These are phyloP conservation scores for Agrilus biguttatus DNA, from an alignment of 2,888 invertebrate species.

Conservation along the genomic window DNA sequence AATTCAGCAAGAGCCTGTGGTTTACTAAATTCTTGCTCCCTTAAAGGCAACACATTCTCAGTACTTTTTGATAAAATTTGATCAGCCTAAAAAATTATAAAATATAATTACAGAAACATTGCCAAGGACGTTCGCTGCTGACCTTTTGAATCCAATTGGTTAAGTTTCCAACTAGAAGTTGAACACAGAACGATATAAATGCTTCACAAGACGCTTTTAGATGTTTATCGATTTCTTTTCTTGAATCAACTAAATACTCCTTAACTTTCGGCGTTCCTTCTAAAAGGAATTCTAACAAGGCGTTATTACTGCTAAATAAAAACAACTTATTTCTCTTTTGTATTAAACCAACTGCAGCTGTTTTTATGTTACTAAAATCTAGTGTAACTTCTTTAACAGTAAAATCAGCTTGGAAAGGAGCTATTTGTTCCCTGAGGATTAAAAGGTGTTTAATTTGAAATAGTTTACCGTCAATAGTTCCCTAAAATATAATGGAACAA, in stretches of 20 bases:
- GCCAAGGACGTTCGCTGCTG: conserved; percentile 15
- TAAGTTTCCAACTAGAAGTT: conserved; percentile 60
- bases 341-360: conserved; percentile 61
- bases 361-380: conserved; percentile 87
- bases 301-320: conserved; percentile 66
- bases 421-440: conserved; percentile 93
- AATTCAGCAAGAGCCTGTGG: conserved; percentile 58
- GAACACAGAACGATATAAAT: conserved; percentile 70
- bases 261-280: conserved; percentile 90
- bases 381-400: conserved; percentile 84
- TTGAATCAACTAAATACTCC: conserved; percentile 85
- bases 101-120: neutral
- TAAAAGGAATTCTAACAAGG: conserved; percentile 78
- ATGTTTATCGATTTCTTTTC: conserved; percentile 90
- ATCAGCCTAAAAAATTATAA: conserved; percentile 1
- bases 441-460: conserved; percentile 96
- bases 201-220: conserved; percentile 80
- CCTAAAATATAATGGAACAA: conserved; percentile 25
- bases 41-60: conserved; percentile 10
- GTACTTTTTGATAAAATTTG: conserved; percentile 5
- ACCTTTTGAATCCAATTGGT: conserved; percentile 62
- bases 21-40: conserved; percentile 38
- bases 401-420: conserved; percentile 93
- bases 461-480: conserved; percentile 82
- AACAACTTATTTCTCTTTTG: conserved; percentile 77